phyloP scores from a whole-genome alignment of 2,113 vertebrate species.

The Cacatua alba region DNA sequence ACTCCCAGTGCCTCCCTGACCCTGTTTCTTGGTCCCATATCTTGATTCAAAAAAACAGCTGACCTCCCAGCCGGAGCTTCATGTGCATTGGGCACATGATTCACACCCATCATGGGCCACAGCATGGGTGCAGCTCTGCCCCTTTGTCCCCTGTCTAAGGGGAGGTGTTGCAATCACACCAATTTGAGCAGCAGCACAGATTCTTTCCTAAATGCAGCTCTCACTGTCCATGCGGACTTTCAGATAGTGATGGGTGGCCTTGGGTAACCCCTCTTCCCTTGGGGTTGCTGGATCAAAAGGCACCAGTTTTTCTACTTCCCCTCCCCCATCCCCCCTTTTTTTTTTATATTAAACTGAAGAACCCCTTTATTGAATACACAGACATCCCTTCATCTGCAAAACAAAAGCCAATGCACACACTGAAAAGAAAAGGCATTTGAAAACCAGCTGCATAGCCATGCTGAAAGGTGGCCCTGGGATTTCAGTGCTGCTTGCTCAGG shows the following conservation, averaged over 20 bases:
- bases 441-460: neutral
- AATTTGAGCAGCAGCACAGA: neutral
- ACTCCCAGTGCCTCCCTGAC: neutral
- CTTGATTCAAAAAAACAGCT: neutral
- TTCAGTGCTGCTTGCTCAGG: neutral
- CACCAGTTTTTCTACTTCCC: neutral
- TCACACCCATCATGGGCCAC: neutral
- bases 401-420: neutral
- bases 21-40: neutral
- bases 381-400: conserved; percentile 13
- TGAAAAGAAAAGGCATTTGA: neutral
- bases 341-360: conserved; percentile 10
- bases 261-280: neutral
- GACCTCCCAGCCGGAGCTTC: neutral
- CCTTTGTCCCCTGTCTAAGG: fast-evolving
- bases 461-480: neutral
- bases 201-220: neutral
- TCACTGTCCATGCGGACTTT: neutral
- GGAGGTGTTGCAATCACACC: neutral
- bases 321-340: neutral
- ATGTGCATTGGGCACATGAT: fast-evolving
- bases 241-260: neutral
- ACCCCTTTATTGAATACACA: conserved; percentile 6
- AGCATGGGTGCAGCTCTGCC: neutral
- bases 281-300: neutral